phyloP scores from a whole-genome alignment of 2,797 vertebrate genomes.

The Sebastes elongatus region DNA sequence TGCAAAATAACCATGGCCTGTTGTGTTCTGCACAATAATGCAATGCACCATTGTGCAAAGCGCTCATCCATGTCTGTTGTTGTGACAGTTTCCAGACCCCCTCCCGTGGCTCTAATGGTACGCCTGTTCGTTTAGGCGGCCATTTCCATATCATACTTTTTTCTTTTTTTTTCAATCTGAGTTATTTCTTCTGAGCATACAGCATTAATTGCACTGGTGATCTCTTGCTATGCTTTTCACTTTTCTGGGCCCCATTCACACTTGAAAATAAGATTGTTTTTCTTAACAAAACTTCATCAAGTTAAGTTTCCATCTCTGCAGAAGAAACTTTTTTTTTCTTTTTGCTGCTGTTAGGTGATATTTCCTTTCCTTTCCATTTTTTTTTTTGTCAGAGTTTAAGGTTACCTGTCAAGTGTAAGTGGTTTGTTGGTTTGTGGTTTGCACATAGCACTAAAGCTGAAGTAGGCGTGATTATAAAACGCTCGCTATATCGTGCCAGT shows the following conservation, averaged over 20 bases:
- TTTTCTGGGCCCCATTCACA: neutral
- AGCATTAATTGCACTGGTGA: too few species aligned
- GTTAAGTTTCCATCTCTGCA: neutral
- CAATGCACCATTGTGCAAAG: neutral
- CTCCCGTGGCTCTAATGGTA: too few species aligned
- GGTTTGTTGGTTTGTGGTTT: neutral
- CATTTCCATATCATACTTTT: too few species aligned
- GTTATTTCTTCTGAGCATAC: too few species aligned
- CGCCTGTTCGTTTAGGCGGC: too few species aligned
- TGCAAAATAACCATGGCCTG: neutral
- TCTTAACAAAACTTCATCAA: neutral
- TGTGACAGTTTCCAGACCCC: neutral
- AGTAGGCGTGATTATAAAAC: too few species aligned
- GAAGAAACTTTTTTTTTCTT: neutral
- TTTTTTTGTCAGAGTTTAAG: neutral
- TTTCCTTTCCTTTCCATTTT: neutral
- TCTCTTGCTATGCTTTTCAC: neutral
- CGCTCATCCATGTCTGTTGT: neutral
- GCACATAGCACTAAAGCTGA: too few species aligned
- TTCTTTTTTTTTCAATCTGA: too few species aligned
- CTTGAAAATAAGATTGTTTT: too few species aligned
- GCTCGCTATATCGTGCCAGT: accelerated
- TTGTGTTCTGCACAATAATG: neutral
- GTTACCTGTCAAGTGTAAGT: neutral
- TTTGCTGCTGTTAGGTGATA: neutral